Conservation (phyloP, 2,797 vertebrate species). For the Ceyx erithaca region DNA sequence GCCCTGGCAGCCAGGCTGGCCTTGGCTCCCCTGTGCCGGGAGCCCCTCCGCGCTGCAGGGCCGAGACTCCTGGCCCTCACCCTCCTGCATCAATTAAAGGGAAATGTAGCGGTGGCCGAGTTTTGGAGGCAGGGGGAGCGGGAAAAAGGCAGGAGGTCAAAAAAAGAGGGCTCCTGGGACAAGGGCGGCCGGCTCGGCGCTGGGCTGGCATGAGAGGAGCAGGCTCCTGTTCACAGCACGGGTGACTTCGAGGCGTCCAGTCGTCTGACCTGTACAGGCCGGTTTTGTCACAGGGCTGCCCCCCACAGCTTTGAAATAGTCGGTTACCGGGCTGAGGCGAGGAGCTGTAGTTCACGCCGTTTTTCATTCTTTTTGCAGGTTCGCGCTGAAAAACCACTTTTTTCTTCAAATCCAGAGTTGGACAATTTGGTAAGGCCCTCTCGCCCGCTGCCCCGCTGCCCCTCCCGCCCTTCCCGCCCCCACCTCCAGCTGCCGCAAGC, state of each 20-base stretch:
- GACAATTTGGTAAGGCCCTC: constrained; percentile 97
- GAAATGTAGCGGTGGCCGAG: not conserved
- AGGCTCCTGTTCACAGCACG: not conserved
- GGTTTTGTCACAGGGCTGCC: not conserved
- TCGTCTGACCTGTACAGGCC: not conserved
- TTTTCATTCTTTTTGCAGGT: constrained; percentile 85
- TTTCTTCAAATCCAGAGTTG: constrained; percentile 99
- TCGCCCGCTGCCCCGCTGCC: not conserved
- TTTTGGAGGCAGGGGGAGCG: not conserved
- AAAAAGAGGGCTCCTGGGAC: not conserved
- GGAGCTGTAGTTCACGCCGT: not conserved
- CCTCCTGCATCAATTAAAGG: not conserved
- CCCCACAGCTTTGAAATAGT: not conserved
- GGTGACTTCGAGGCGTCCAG: not conserved
- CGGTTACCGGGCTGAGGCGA: not conserved
- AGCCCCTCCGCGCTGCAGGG: not conserved
- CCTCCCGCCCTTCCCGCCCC: not conserved
- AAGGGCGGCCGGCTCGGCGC: not conserved
- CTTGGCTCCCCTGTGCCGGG: not conserved
- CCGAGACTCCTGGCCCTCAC: not conserved
- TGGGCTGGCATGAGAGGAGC: not conserved
- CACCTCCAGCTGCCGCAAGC: not conserved
- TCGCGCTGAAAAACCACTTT: constrained; percentile 98
- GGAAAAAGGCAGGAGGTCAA: not conserved
- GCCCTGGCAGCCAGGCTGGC: not conserved